Base-by-base conservation (phyloP, 2,888 invertebrate species). In the Vesta saturnalis region DNA sequence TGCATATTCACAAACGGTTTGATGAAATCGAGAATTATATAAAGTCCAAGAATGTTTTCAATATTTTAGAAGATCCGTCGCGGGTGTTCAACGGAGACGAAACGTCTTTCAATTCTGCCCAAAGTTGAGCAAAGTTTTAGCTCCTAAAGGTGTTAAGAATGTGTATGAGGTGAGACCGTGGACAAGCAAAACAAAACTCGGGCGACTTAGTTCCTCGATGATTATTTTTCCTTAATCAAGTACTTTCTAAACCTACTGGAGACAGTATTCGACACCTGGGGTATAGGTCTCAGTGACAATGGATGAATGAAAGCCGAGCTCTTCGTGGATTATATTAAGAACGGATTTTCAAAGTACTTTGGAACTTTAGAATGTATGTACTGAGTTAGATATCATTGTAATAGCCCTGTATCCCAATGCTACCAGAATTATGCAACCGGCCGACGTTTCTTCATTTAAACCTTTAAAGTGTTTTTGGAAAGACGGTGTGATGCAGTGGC, bases 261-360 rank as follows among this genome's bases (percentile, higher is more conserved):
- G 70, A 74, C 22, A 74, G 73, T 19, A 73, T 83, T 62, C 81
- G 81, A 74, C 64, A 73, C 78, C 22, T 83, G 82, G 83, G 80
- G 82, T 1, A 74, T 83, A 14, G 83, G 82, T 0, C 63, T 75
- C 5, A 79, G 78, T 30, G 81, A 83, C 8, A 80, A 76, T 60
- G 83, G 83, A 1, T 83, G 83, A 83, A 84, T 83, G 83, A 82
- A 79, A 19, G 59, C 78, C 0, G 81, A 82, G 46, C 22, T 81
- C 8, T 84, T 84, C 71, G 78, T 76, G 65, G 81, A 83, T 59
- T 84, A 83, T 63, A 79, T 83, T 12, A 64, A 47, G n/a, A 70
- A 70, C 18, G 54, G 62, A 8, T 49, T 70, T n/a, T 14, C 66
- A 59, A 66, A 66, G 18, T 59, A 46, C 73, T 1, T 68, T 63